Evolutionary conservation across 2,797 vertebrate genomes (phyloP), one percentile per base, ranked within the genome.

Genomic region (Sus cebifrons): DNA sequence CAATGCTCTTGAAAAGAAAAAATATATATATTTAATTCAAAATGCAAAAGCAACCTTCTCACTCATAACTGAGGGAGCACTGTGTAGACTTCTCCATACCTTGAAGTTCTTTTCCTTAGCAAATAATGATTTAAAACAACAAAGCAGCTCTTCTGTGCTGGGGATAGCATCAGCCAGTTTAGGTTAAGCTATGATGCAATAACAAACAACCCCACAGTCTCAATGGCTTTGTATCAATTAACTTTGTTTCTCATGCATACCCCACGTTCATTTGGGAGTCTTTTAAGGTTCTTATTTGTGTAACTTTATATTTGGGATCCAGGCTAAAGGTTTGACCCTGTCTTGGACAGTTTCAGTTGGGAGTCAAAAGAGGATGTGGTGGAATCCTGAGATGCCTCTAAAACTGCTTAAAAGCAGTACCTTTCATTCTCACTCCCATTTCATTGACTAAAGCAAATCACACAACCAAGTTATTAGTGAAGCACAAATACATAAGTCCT

Each of bases 1-100:
- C 32, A 62, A 1, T 67, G 7, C 11, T 29, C 21, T 17, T 58
- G 10, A 94, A 65, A 95, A 74, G 23, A 49, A 64, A 96, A 86
- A 74, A 44, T 9, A n/a, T 36, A 6, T 12, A 36, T 64, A 5
- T 78, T 12, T 74, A 52, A 75, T 44, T 18, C 20, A 21, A 97
- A 89, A 60, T 56, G 3, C 73, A 56, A 74, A 58, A 87, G 40
- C 67, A 77, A 11, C 16, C 2, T 2, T 93, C 5, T 16, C 12
- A 71, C 4, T 56, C 40, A 52, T 36, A 60, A 13, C 0, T 54
- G 10, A 73, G 52, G 67, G 23, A 11, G 13, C n/a, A 36, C 7
- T 2, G 1, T 2, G 0, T 21, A 90, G 62, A 65, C 15, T 27
- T 29, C n/a, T 85, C 0, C 23, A 3, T 20, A 7, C 16, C 5